Conservation (phyloP, 1,140 invertebrate species). For the Lucilia sericata region DNA sequence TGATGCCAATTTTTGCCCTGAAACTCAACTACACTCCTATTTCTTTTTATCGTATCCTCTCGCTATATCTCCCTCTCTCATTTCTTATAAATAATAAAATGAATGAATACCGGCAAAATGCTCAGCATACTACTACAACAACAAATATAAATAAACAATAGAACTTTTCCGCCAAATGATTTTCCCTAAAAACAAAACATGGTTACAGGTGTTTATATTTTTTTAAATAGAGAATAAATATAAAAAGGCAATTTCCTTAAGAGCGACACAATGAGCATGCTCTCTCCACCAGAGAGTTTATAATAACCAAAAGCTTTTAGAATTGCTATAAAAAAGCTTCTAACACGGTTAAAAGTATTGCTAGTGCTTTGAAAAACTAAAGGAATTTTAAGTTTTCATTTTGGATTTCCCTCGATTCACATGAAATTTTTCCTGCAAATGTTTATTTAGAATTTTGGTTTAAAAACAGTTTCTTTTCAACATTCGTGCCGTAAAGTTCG, state of each 20-base stretch:
- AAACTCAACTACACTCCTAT: no score
- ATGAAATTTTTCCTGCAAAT: background rate
- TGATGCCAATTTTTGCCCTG: no score
- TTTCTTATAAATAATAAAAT: background rate
- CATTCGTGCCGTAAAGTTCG: slow-evolving; percentile 35
- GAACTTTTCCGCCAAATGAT: background rate
- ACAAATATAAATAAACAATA: slow-evolving; percentile 6
- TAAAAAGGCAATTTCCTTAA: background rate
- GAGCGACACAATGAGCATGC: background rate
- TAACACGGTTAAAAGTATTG: background rate
- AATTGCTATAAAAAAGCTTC: slow-evolving; percentile 23
- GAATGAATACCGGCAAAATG: background rate
- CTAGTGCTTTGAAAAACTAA: background rate
- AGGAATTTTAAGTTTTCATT: background rate
- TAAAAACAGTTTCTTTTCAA: slow-evolving; percentile 41
- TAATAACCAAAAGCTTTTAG: background rate
- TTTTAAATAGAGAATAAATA: background rate
- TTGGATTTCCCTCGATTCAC: background rate
- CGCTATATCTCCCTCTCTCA: no score
- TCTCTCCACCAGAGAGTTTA: background rate
- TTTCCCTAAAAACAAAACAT: background rate
- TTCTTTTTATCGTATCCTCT: no score
- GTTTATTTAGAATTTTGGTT: background rate
- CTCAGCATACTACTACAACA: no score
- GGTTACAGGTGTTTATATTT: slow-evolving; percentile 12